These are phyloP conservation scores for Pangasius larnaudii DNA, from an alignment of 2,797 vertebrate species.

Conservation along the genomic window DNA sequence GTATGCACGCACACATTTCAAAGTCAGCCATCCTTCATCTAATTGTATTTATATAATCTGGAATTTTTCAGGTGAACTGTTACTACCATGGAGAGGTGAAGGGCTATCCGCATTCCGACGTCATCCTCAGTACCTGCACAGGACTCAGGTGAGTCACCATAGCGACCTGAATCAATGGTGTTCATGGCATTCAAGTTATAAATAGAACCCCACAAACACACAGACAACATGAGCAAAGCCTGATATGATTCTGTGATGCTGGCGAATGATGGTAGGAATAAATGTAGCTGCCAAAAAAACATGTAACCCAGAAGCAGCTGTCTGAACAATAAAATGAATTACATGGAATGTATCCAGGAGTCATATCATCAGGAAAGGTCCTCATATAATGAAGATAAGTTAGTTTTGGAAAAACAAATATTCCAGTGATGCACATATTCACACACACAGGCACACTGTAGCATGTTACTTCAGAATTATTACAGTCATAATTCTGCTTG, in stretches of 20 bases:
- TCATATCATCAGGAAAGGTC: conserved; percentile 27
- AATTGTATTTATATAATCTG: neutral
- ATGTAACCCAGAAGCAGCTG: conserved; percentile 12
- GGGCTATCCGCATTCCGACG: conserved; percentile 70
- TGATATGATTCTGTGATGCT: neutral
- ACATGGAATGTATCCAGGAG: conserved; percentile 26
- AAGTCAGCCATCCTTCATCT: neutral
- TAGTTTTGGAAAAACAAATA: conserved; percentile 54
- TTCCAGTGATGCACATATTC: conserved; percentile 10
- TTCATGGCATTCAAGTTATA: neutral
- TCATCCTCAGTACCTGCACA: conserved; percentile 77
- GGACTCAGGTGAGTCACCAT: conserved; percentile 75
- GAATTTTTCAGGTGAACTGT: conserved; percentile 74
- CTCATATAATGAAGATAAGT: conserved; percentile 2
- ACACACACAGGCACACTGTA: conserved; percentile 45
- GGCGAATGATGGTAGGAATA: neutral
- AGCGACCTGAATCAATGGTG: neutral
- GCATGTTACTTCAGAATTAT: conserved; percentile 66
- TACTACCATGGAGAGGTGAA: conserved; percentile 81
- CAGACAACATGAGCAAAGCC: neutral
- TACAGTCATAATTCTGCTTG: conserved; percentile 64
- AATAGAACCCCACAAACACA: neutral
- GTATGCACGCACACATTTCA: neutral
- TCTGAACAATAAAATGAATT: neutral
- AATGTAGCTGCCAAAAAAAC: neutral